phyloP scores from a whole-genome alignment of 2,113 vertebrate species.

The Riparia riparia region DNA sequence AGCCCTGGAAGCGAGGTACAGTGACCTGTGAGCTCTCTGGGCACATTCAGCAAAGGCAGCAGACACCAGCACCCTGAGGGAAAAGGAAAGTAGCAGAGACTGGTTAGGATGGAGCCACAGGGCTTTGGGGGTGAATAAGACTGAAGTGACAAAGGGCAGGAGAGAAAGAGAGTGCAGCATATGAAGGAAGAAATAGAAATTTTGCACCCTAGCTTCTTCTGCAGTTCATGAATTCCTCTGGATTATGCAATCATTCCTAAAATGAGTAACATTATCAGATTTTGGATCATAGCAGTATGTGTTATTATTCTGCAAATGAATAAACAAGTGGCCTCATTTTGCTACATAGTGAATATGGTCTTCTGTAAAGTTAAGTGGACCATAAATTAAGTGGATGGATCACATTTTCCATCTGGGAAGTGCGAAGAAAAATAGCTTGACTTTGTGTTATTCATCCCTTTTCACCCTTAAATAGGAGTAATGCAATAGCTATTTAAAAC shows the following conservation, averaged over 20 bases:
- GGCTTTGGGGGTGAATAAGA: neutral
- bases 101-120: neutral
- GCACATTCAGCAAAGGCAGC: neutral
- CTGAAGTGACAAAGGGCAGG: neutral
- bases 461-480: neutral
- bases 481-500: neutral
- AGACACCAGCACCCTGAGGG: neutral
- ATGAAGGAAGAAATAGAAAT: neutral
- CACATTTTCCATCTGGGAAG: neutral
- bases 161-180: neutral
- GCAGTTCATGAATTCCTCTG: neutral
- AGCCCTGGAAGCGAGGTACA: neutral
- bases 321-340: neutral
- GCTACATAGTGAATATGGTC: neutral
- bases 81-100: neutral
- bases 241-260: neutral
- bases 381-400: neutral
- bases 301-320: neutral
- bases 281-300: neutral
- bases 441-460: neutral
- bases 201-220: neutral
- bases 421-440: neutral
- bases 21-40: neutral
- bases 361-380: neutral
- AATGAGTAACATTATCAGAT: neutral